Base-by-base conservation (phyloP, 2,797 vertebrate species). In the Aldrovandia affinis region DNA sequence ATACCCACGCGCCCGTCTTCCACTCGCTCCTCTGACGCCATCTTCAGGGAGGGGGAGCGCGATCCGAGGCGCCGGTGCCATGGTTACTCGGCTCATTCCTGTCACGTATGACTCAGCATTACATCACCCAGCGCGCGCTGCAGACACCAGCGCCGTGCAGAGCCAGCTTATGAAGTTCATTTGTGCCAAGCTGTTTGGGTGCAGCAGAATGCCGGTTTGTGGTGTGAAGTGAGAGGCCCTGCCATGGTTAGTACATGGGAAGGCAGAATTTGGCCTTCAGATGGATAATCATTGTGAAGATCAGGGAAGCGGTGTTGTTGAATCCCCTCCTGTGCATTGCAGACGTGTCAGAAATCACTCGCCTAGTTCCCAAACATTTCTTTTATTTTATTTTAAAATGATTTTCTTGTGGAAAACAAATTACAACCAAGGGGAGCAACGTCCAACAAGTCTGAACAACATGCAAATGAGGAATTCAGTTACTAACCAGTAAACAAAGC, bases 1-100 rank as follows among this genome's bases (percentile, higher is more conserved):
- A 82, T 83, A 86, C 86, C 83, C 83, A 50, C 70, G 65, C 83
- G 50, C 54, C 39, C 85, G 81, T 30, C 25, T 73, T 33, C 70
- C 36, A 87, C 44, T 85, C 42, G 15, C 87, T 86, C 86, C 55
- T 50, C 36, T 63, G 36, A 61, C 33, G 33, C 33, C 42, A 2
- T 79, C 59, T 33, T 65, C 63, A 0, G 63, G 63, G 28, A 0
- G 57, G 65, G 30, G 30, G 1, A 68, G 12, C 30, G 5, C 30
- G 6, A 4, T 1, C 2, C 3, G 30, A 36, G 12, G 30, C 14
- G 2, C 25, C 25, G 47, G 2, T 12, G 36, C 54, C 57, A 50
- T 44, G 36, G 75, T 70, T 50, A 78, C 73, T n/a, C 47, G 44
- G 61, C 44, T n/a, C 42, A 22, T 84, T 83, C 57, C 77, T 25